These are phyloP conservation scores for Diarsia mendica DNA, from an alignment of 2,888 invertebrate species.

Conservation along the genomic window DNA sequence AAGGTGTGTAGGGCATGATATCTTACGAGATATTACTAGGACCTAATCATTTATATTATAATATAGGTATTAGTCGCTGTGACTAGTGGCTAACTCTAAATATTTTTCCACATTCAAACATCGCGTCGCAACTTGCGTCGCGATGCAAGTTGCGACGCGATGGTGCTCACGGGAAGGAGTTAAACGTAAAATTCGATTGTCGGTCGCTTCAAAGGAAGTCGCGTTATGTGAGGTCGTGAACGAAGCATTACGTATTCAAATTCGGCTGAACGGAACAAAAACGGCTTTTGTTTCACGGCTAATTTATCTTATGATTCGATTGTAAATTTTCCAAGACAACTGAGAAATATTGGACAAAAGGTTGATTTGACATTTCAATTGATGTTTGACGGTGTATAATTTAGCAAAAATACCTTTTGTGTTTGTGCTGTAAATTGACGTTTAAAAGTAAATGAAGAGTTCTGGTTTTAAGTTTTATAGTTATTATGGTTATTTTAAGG, in stretches of 20 bases:
- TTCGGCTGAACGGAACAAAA: constrained; percentile 30
- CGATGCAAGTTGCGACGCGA: too few relatives aligned
- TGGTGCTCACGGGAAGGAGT: background rate
- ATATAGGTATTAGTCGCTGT: too few relatives aligned
- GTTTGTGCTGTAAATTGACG: background rate
- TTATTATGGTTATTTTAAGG: background rate
- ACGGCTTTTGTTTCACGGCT: constrained; percentile 40
- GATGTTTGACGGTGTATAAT: background rate
- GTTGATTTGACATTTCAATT: constrained; percentile 38
- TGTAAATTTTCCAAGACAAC: constrained; percentile 15
- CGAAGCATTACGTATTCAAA: constrained; percentile 7
- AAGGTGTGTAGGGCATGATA: too few relatives aligned
- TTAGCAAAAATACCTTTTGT: background rate
- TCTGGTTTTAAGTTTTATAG: background rate
- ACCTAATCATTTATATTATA: too few relatives aligned
- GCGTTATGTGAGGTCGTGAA: too few relatives aligned
- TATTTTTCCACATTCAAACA: too few relatives aligned
- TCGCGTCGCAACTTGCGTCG: too few relatives aligned
- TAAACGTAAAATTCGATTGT: too few relatives aligned
- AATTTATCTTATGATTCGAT: constrained; percentile 50
- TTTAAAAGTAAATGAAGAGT: background rate
- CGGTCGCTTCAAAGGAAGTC: too few relatives aligned
- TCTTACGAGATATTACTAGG: too few relatives aligned
- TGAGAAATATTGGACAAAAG: constrained; percentile 26
- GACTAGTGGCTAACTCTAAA: too few relatives aligned